Evolutionary conservation across 2,797 vertebrate species (phyloP).

Genomic region (Phyllotis vaccarum): DNA sequence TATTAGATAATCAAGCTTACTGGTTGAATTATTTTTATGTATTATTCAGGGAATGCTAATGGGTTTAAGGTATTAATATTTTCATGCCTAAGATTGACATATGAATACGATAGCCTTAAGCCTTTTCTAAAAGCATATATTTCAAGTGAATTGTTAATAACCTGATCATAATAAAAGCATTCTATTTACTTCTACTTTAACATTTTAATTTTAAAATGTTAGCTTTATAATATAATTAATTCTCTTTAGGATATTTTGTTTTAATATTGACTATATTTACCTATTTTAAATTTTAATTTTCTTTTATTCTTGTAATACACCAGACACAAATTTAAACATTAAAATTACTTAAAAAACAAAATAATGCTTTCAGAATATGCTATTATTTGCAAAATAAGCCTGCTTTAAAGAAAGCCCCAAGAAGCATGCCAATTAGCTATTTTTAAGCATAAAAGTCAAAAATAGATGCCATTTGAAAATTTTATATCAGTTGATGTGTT

Average conservation of each 20-base stretch:
- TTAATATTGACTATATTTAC: constrained; percentile 52
- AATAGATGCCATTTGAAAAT: background rate
- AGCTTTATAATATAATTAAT: constrained; percentile 38
- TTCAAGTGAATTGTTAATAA: constrained; percentile 29
- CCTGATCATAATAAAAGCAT: constrained; percentile 59
- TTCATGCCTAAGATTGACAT: constrained; percentile 33
- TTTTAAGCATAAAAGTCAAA: constrained; percentile 64
- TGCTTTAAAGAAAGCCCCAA: background rate
- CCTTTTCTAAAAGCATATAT: constrained; percentile 5
- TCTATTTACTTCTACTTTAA: constrained; percentile 56
- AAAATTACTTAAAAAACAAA: constrained; percentile 63
- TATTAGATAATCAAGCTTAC: background rate
- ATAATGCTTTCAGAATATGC: constrained; percentile 5
- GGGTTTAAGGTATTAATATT: background rate
- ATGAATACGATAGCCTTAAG: background rate
- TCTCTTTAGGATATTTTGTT: background rate
- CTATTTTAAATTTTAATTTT: constrained; percentile 37
- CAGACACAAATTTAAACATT: background rate
- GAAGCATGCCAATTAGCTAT: constrained; percentile 45
- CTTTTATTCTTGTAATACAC: constrained; percentile 20
- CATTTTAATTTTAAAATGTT: constrained; percentile 38
- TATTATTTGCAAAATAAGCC: constrained; percentile 61
- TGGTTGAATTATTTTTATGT: background rate
- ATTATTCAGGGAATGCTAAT: background rate
- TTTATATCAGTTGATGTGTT: constrained; percentile 40